Conservation (phyloP, 2,113 vertebrate species). For the Ariopsis seemanni region DNA sequence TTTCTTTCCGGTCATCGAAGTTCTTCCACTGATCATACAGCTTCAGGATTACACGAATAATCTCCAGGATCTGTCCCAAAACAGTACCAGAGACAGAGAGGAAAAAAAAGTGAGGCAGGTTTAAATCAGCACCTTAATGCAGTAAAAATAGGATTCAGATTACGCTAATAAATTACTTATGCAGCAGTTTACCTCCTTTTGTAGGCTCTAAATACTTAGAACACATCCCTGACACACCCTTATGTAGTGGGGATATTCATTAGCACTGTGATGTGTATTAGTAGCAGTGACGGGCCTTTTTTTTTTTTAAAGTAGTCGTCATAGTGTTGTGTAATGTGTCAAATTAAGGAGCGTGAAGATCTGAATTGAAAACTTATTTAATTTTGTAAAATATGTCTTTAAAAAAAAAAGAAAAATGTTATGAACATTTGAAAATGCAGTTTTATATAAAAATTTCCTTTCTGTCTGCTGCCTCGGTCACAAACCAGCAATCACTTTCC, state of each 20-base stretch:
- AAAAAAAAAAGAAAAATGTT: too few species aligned
- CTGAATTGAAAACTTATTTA: too few species aligned
- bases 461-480: too few species aligned
- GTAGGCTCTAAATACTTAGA: not conserved
- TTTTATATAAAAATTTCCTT: too few species aligned
- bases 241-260: not conserved
- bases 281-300: too few species aligned
- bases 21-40: constrained; percentile 99
- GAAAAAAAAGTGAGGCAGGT: not conserved
- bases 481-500: too few species aligned
- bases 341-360: too few species aligned
- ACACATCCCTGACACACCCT: not conserved
- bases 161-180: too few species aligned
- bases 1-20: constrained; percentile 98
- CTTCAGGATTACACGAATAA: constrained; percentile 97
- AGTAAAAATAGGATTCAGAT: not conserved
- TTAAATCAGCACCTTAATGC: not conserved
- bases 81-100: not conserved
- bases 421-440: too few species aligned
- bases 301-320: too few species aligned
- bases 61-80: constrained; percentile 89
- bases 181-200: not conserved
- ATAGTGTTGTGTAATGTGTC: too few species aligned
- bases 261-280: not conserved
- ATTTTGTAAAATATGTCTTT: too few species aligned